Evolutionary conservation across 2,888 invertebrate species (phyloP).

Genomic region (Stenichneumon culpator): DNA sequence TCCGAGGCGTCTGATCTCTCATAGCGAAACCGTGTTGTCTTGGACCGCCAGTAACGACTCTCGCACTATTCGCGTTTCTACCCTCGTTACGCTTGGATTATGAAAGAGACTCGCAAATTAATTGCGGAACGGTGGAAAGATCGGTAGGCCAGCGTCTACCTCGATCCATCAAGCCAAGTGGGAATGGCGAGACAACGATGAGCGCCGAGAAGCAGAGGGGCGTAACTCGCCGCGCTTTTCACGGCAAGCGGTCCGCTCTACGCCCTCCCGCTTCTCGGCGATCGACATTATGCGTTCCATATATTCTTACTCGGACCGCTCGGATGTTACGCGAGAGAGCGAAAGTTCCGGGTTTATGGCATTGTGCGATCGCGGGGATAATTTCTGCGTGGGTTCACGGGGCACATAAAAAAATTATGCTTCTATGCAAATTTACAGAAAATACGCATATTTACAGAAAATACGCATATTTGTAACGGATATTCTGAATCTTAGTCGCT

Average conservation of each 20-base stretch:
- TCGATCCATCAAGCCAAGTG: background rate
- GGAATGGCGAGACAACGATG: background rate
- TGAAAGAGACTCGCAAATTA: background rate
- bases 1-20: background rate
- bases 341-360: background rate
- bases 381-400: background rate
- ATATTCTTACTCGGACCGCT: background rate
- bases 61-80: background rate
- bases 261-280: too few relatives aligned
- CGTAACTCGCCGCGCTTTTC: background rate
- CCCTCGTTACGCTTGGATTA: background rate
- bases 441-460: background rate
- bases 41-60: background rate
- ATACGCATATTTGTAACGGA: background rate
- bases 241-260: background rate
- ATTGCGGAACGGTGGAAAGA: background rate
- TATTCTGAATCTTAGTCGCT: too few relatives aligned
- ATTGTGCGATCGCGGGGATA: background rate
- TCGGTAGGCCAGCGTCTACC: background rate
- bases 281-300: background rate
- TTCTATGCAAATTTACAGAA: background rate
- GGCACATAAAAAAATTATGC: background rate
- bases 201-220: background rate
- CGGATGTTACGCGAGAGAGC: slow-evolving; percentile 6
- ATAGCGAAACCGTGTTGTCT: background rate